These are phyloP conservation scores for Brachypteracias leptosomus DNA, from an alignment of 2,113 vertebrate genomes.

Conservation along the genomic window DNA sequence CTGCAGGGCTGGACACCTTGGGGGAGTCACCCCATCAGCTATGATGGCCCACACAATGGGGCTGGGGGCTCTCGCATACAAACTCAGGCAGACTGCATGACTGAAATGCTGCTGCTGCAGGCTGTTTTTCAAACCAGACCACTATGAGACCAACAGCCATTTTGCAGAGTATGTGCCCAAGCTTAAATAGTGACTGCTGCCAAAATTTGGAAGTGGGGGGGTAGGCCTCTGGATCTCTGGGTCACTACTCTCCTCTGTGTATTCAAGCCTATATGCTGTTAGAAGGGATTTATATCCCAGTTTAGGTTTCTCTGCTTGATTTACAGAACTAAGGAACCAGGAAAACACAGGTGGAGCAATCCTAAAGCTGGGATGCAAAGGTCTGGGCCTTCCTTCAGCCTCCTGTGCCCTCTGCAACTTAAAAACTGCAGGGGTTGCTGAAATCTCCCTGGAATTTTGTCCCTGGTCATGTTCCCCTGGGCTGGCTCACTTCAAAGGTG, in stretches of 20 bases:
- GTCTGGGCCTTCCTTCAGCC: neutral
- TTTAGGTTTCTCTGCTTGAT: neutral
- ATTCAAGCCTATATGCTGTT: neutral
- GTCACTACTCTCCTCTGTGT: neutral
- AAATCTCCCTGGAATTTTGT: neutral
- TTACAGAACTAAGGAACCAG: neutral
- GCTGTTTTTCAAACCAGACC: neutral
- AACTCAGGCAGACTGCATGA: too few species aligned
- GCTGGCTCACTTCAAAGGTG: neutral
- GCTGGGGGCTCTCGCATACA: neutral
- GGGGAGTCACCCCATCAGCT: neutral
- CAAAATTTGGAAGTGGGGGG: neutral
- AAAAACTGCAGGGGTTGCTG: neutral
- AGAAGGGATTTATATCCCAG: neutral
- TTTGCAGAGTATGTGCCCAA: neutral
- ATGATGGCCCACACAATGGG: accelerated
- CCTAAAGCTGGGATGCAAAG: neutral
- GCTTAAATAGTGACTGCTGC: neutral
- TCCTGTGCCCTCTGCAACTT: neutral
- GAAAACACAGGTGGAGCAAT: neutral
- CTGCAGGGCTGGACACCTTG: neutral
- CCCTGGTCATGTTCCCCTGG: accelerated
- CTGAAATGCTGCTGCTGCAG: neutral
- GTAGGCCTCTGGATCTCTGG: neutral
- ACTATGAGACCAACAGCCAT: neutral